phyloP scores from a whole-genome alignment of 2,888 invertebrate species.

The Craniophora ligustri region DNA sequence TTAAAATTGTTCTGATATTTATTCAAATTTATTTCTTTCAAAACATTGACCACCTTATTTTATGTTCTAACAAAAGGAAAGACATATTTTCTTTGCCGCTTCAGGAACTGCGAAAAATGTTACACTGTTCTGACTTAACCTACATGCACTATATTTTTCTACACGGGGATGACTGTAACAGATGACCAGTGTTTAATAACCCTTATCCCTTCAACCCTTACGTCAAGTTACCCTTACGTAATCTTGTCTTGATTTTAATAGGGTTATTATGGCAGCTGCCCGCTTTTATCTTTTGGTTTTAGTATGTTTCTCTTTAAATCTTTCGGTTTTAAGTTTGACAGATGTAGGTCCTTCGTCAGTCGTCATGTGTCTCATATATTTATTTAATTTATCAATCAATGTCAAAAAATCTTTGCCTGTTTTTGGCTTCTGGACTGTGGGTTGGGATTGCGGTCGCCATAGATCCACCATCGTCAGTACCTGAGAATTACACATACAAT shows the following conservation, averaged over 20 bases:
- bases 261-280: conserved; percentile 56
- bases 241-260: conserved; percentile 57
- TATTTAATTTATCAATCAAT: neutral
- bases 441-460: no score
- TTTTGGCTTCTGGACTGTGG: no score
- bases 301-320: neutral
- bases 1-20: no score
- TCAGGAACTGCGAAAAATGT: neutral
- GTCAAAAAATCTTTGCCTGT: neutral
- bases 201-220: conserved; percentile 42
- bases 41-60: no score
- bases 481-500: no score
- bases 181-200: conserved; percentile 57
- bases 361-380: conserved; percentile 10
- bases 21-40: no score
- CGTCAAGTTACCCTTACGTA: conserved; percentile 40
- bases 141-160: conserved; percentile 35
- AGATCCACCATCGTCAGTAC: no score
- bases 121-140: conserved; percentile 20
- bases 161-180: conserved; percentile 26
- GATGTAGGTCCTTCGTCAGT: neutral
- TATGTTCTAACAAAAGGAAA: neutral
- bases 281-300: conserved; percentile 40
- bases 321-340: conserved; percentile 2
- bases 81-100: neutral